Evolutionary conservation across 2,797 vertebrate species (phyloP), one percentile per base, ranked within the genome.

Genomic region (Lagodon rhomboides): DNA sequence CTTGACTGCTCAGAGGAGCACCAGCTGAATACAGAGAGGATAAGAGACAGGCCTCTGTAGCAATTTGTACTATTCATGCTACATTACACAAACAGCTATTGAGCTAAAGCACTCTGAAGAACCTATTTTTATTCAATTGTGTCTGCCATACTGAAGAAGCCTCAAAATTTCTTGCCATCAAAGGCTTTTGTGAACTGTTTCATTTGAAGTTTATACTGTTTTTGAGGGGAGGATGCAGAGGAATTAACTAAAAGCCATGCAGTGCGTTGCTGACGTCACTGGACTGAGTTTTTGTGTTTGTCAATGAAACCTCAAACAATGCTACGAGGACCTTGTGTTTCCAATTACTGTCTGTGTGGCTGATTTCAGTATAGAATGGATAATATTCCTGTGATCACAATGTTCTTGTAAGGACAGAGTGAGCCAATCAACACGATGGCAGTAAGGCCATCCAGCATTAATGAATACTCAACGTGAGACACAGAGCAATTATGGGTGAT

Each of bases 51-150:
- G 65, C 74, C 65, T 87, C 77, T 84, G 73, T 77, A 84, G 83
- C 83, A 86, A 90, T 91, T 91, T 91, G 90, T 90, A 84, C 80
- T 78, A 73, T 92, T 92, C 90, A 90, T 87, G 89, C 89, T 87
- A 90, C 92, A 89, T 94, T 91, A 90, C 88, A 90, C 90, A 87
- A 90, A 90, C 89, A 86, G 79, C 83, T 64, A 68, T 79, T 68
- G 80, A 91, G 80, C 85, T 75, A 68, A 80, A 86, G 83, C 79
- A 67, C 81, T 85, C 69, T 72, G 73, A 84, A 80, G 61, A 87
- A 59, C 71, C 73, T 64, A 64, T 80, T 90, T 88, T 87, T 73
- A 83, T 85, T 82, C 74, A 90, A 84, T 85, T 80, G 72, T 85
- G 46, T 30, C 54, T 54, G 22, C 60, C 73, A 43, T 73, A 62